Evolutionary conservation across 2,888 invertebrate genomes (phyloP).

Genomic region (Fabriciana adippe): DNA sequence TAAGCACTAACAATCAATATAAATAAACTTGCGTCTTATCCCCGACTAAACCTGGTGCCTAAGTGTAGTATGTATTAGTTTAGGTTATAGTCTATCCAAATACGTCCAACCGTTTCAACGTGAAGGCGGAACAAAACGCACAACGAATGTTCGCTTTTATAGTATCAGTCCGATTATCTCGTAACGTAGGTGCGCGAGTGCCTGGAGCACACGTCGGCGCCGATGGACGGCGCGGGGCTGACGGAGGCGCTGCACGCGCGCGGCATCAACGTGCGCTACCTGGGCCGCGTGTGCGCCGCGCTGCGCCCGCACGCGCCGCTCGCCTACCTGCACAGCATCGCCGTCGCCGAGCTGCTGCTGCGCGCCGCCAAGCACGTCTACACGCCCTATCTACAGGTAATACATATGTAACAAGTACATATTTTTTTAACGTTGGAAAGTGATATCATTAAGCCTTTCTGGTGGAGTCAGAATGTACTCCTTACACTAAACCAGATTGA

Average conservation of each 20-base stretch:
- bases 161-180: neutral
- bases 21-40: too few relatives aligned
- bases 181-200: constrained; percentile 89
- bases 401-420: neutral
- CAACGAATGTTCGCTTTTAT: too few relatives aligned
- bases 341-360: constrained; percentile 93
- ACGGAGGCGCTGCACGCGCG: constrained; percentile 96
- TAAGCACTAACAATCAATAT: too few relatives aligned
- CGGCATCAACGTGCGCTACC: constrained; percentile 98
- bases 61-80: neutral
- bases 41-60: neutral
- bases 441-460: too few relatives aligned
- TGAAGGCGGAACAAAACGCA: too few relatives aligned
- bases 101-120: too few relatives aligned
- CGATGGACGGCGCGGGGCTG: constrained; percentile 96
- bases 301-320: constrained; percentile 90
- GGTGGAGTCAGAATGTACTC: too few relatives aligned
- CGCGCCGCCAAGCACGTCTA: constrained; percentile 97
- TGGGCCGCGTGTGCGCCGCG: constrained; percentile 94
- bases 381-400: constrained; percentile 92
- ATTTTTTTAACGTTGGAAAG: too few relatives aligned
- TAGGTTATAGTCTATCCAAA: too few relatives aligned
- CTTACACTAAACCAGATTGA: too few relatives aligned
- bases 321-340: constrained; percentile 94
- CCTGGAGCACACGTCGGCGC: constrained; percentile 94